Evolutionary conservation across 2,797 vertebrate species (phyloP).

Genomic region (Alauda arvensis): DNA sequence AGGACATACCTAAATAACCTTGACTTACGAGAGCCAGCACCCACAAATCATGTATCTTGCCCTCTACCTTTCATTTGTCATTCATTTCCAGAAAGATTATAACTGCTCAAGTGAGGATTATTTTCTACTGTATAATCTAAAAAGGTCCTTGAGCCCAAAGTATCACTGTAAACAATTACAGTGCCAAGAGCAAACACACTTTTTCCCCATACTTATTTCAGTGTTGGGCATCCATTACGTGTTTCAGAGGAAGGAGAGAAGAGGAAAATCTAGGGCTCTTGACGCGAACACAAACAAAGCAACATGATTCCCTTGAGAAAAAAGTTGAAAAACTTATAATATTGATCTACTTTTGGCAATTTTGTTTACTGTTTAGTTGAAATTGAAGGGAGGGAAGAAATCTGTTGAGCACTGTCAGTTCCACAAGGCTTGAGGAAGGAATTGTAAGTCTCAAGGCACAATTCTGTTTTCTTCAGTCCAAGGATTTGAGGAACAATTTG

Average conservation of each 20-base stretch:
- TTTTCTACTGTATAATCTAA: not conserved
- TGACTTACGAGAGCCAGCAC: not conserved
- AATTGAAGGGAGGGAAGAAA: not conserved
- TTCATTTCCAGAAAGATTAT: not conserved
- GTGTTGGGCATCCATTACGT: not conserved
- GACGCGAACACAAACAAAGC: not conserved
- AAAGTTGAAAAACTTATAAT: not conserved
- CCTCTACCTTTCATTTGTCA: not conserved
- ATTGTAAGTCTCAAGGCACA: not conserved
- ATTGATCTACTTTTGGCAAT: not conserved
- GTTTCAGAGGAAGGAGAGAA: not conserved
- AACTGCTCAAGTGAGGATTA: not conserved
- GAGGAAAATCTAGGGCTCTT: not conserved
- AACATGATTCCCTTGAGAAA: not conserved
- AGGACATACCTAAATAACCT: not conserved
- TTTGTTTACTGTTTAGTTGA: slow-evolving; percentile 8
- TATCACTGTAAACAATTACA: not conserved
- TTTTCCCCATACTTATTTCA: not conserved
- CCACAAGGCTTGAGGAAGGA: not conserved
- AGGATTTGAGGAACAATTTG: slow-evolving; percentile 5
- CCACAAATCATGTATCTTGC: not conserved
- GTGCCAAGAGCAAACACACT: not conserved
- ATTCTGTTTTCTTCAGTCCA: not conserved
- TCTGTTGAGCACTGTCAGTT: not conserved
- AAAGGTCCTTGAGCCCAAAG: not conserved